A percentile compares a stretch with the other conserved stretches of the same genome.
phyloP scores from a whole-genome alignment of 1,140 invertebrate species.

The Cherax destructor region DNA sequence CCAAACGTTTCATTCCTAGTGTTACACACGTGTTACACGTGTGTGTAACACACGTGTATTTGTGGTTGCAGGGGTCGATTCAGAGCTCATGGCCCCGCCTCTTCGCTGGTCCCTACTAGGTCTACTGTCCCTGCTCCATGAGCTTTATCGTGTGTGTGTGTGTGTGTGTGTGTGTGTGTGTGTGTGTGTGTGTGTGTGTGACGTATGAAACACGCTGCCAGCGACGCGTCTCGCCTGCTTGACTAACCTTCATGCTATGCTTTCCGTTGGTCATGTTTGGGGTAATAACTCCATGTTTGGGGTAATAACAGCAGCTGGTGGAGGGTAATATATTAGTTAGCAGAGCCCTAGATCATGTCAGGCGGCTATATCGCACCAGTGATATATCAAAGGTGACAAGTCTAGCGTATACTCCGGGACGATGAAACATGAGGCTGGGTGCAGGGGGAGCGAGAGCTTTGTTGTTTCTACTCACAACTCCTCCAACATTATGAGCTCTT shows the following conservation, averaged over 20 bases:
- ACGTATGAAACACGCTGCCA: not conserved
- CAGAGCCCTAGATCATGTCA: conserved; percentile 61
- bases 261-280: conserved; percentile 50
- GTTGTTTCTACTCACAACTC: conserved; percentile 23
- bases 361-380: conserved; percentile 48
- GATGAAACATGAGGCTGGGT: conserved; percentile 23
- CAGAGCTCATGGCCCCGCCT: too few relatives aligned
- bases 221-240: not conserved
- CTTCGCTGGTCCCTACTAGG: too few relatives aligned
- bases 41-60: too few relatives aligned
- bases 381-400: conserved; percentile 62
- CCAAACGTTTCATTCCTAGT: too few relatives aligned
- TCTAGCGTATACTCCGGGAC: conserved; percentile 51
- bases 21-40: too few relatives aligned
- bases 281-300: conserved; percentile 16
- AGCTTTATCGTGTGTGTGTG: not conserved
- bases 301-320: conserved; percentile 53
- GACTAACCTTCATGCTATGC: not conserved
- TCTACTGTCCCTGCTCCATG: not conserved
- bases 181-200: conserved; percentile 48
- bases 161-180: conserved; percentile 26
- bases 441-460: not conserved
- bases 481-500: conserved; percentile 5
- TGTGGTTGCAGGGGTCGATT: too few relatives aligned
- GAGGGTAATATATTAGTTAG: conserved; percentile 55